These are phyloP conservation scores for Gambelia wislizenii DNA, from an alignment of 2,797 vertebrate genomes.

Conservation along the genomic window DNA sequence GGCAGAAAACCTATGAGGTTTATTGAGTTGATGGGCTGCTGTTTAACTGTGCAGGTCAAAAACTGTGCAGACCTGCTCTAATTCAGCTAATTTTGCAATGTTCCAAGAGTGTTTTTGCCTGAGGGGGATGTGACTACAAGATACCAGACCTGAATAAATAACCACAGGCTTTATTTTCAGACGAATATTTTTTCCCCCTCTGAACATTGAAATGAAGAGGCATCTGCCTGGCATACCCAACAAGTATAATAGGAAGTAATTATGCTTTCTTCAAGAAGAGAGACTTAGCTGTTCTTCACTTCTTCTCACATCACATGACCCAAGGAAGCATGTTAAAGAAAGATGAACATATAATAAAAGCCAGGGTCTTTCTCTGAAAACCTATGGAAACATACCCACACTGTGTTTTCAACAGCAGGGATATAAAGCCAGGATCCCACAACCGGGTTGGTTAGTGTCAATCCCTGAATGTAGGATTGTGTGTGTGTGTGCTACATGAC, in stretches of 20 bases:
- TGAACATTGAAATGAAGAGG: neutral
- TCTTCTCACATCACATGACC: neutral
- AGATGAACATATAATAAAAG: constrained; percentile 9
- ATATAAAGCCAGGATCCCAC: neutral
- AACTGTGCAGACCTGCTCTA: neutral
- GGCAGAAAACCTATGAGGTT: neutral
- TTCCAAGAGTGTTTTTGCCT: neutral
- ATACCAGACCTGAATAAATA: neutral
- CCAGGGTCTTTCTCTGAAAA: fast-evolving
- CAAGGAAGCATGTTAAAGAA: neutral
- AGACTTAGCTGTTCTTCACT: neutral
- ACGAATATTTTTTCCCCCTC: neutral
- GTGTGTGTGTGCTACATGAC: no score
- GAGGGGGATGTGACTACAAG: neutral
- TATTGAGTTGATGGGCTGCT: neutral
- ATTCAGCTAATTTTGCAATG: neutral
- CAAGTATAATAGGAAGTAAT: neutral
- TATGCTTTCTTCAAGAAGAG: neutral
- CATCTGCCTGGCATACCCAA: no score
- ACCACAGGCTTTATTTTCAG: neutral
- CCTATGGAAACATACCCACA: neutral
- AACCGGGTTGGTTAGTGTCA: no score
- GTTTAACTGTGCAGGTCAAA: neutral
- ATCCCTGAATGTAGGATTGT: no score
- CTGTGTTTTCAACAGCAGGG: neutral